These are phyloP conservation scores for Drosophila kuntzei DNA, from an alignment of 2,888 invertebrate species.

Conservation along the genomic window DNA sequence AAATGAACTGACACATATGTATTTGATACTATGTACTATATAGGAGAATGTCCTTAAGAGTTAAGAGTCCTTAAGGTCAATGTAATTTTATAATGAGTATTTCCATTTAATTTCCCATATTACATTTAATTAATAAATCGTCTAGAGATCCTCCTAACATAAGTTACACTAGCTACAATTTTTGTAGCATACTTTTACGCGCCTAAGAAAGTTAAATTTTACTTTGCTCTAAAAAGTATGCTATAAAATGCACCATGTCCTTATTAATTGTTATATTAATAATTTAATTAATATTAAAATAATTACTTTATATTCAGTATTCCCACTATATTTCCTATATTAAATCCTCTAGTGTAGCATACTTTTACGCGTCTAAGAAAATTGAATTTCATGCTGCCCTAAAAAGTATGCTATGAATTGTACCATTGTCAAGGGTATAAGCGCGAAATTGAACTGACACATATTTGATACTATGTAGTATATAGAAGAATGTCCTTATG, in stretches of 20 bases:
- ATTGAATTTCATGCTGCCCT: no score
- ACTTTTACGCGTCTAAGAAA: no score
- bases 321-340: no score
- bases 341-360: no score
- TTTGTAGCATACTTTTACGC: constrained; percentile 1
- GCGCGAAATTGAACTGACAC: constrained; percentile 15
- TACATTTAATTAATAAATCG: background rate
- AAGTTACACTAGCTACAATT: background rate
- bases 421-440: constrained; percentile 3
- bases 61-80: no score
- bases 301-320: no score
- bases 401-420: constrained; percentile 7
- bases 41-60: no score
- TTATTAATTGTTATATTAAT: no score
- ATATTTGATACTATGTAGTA: constrained; percentile 6
- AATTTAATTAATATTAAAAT: no score
- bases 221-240: constrained; percentile 1
- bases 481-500: constrained; percentile 13
- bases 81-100: background rate
- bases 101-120: background rate
- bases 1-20: no score
- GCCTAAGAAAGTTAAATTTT: background rate
- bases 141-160: no score
- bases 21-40: constrained; percentile 4
- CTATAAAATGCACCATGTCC: no score